A percentile compares a stretch with the other conserved stretches of the same genome.
These are phyloP conservation scores for Sebastes flavidus DNA, from an alignment of 2,797 vertebrate species.

Conservation along the genomic window DNA sequence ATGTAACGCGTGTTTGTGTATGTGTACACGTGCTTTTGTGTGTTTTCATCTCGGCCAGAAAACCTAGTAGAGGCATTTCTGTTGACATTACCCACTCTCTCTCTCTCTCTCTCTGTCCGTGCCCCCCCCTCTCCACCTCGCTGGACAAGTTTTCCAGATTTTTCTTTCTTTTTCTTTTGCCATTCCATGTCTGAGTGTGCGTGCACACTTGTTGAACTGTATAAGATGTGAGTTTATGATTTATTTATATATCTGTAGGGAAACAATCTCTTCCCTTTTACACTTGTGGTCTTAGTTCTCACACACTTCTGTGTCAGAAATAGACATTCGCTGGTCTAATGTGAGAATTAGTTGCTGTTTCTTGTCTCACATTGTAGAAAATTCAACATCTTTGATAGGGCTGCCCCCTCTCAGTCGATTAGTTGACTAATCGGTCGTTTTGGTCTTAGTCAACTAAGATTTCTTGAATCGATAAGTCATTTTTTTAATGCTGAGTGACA, in stretches of 20 bases:
- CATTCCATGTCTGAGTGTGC: neutral
- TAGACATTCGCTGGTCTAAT: neutral
- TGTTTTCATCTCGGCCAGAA: conserved; percentile 45
- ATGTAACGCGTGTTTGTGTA: conserved; percentile 45
- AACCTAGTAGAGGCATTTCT: conserved; percentile 43
- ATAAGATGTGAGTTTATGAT: neutral
- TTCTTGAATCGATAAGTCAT: too few relatives aligned
- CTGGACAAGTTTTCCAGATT: conserved; percentile 13
- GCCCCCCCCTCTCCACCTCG: neutral
- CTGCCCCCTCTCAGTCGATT: too few relatives aligned
- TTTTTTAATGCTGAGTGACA: too few relatives aligned
- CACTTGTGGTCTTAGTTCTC: neutral
- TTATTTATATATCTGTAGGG: neutral
- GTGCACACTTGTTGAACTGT: neutral
- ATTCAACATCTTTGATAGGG: neutral
- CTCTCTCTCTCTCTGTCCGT: neutral
- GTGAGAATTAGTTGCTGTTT: neutral
- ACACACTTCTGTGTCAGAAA: neutral
- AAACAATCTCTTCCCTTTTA: neutral
- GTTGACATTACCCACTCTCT: conserved; percentile 41
- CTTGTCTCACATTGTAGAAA: neutral
- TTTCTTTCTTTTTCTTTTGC: neutral
- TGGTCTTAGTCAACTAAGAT: too few relatives aligned
- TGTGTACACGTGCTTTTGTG: conserved; percentile 42
- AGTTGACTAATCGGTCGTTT: too few relatives aligned